These are phyloP conservation scores for Pteruthius melanotis DNA, from an alignment of 2,113 vertebrate species.

Conservation along the genomic window DNA sequence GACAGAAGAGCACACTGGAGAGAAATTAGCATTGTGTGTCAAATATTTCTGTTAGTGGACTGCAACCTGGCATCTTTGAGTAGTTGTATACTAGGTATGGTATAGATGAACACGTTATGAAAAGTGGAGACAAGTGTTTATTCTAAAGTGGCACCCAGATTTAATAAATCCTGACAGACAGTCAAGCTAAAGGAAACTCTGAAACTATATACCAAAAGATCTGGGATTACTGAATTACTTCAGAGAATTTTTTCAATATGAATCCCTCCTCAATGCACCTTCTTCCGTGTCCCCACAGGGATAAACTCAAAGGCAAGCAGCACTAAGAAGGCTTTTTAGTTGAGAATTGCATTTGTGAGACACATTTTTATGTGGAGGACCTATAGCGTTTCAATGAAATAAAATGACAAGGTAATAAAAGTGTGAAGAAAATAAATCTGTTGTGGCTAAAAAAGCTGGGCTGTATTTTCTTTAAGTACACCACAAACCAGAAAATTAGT, in stretches of 20 bases:
- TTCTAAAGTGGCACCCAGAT: not conserved
- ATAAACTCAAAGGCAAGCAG: not conserved
- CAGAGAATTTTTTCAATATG: not conserved
- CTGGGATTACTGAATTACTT: not conserved
- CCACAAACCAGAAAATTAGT: not conserved
- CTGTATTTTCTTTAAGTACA: not conserved
- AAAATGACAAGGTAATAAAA: conserved; percentile 11
- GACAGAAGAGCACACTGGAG: not conserved
- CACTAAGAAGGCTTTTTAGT: not conserved
- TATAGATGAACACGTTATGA: not conserved
- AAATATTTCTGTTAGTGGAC: not conserved
- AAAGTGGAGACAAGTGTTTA: not conserved
- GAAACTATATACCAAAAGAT: not conserved
- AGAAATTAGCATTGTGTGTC: not conserved
- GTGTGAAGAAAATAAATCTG: not conserved
- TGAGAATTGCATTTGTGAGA: not conserved
- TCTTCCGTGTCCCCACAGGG: not conserved
- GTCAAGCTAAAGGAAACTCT: not conserved
- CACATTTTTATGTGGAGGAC: not conserved
- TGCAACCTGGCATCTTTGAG: not conserved
- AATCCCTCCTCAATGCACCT: not conserved
- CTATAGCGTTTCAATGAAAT: not conserved
- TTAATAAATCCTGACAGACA: not conserved
- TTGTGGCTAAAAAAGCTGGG: not conserved
- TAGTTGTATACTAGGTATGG: not conserved